Conservation (phyloP, 2,888 invertebrate species). For the Euproctis similis region DNA sequence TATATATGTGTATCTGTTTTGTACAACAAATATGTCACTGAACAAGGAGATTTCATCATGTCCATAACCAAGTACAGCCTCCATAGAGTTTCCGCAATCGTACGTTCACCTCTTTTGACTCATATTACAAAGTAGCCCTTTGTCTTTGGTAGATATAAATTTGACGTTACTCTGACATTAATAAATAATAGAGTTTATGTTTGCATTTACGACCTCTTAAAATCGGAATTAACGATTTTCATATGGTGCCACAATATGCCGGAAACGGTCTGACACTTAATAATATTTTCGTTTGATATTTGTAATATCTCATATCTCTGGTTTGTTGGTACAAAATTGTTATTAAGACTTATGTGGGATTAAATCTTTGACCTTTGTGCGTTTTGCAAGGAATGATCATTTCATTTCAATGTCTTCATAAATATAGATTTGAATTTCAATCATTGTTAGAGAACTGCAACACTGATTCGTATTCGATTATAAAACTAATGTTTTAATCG, state of each 20-base stretch:
- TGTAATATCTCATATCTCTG: slow-evolving; percentile 8
- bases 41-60: slow-evolving; percentile 50
- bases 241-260: slow-evolving; percentile 13
- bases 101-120: slow-evolving; percentile 54
- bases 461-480: too few species aligned
- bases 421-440: too few species aligned
- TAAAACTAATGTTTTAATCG: too few species aligned
- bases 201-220: slow-evolving; percentile 9
- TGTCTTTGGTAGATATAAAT: slow-evolving; percentile 13
- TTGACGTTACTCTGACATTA: too few species aligned
- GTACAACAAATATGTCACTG: slow-evolving; percentile 33
- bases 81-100: slow-evolving; percentile 57
- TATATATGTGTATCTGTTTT: too few species aligned
- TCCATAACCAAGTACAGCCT: slow-evolving; percentile 32
- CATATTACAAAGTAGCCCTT: slow-evolving; percentile 23
- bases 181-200: slow-evolving; percentile 5
- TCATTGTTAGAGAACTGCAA: too few species aligned
- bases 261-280: slow-evolving; percentile 18
- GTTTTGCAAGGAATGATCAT: too few species aligned
- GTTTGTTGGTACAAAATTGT: slow-evolving; percentile 12
- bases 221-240: slow-evolving; percentile 12
- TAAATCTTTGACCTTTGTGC: too few species aligned
- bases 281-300: slow-evolving; percentile 13
- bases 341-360: too few species aligned
- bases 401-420: too few species aligned